Evolutionary conservation across 64 coral and sea anemone genomes (phyloP).

Genomic region (Actinia tenebrosa): DNA sequence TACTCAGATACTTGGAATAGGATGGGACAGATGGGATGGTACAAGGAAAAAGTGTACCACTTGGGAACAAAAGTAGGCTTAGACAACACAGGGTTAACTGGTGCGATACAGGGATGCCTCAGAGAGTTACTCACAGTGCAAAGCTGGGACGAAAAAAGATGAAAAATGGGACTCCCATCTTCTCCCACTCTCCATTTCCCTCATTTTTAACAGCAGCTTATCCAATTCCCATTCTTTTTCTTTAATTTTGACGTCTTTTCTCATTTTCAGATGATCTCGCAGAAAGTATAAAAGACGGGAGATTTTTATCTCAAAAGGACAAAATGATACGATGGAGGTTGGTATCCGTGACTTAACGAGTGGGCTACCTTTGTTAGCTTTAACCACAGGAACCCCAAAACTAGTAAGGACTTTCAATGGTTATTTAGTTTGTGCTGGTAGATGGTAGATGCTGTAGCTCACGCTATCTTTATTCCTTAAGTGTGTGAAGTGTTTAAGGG

Average conservation of each 20-base stretch:
- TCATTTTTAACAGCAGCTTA: too few species aligned
- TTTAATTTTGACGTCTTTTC: background rate
- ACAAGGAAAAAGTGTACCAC: background rate
- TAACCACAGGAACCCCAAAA: background rate
- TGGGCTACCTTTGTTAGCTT: background rate
- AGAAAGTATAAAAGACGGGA: slow-evolving; percentile 60
- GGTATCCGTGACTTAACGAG: background rate
- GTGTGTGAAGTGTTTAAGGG: too few species aligned
- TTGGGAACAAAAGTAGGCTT: too few species aligned
- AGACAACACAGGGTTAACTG: too few species aligned
- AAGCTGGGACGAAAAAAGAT: too few species aligned
- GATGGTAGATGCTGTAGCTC: too few species aligned
- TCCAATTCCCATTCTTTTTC: too few species aligned
- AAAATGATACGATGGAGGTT: slow-evolving; percentile 67
- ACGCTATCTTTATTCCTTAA: too few species aligned
- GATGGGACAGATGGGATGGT: background rate
- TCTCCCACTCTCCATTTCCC: background rate
- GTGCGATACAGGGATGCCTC: too few species aligned
- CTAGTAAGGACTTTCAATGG: background rate
- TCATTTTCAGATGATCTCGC: slow-evolving; percentile 47
- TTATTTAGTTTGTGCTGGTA: too few species aligned
- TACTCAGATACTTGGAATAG: background rate
- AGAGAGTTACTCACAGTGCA: too few species aligned
- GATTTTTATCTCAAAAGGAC: slow-evolving; percentile 43
- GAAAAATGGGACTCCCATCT: background rate